Percentiles rank a stretch among this genome's conserved stretches.
These are phyloP conservation scores for Axea sp. DNA, from an alignment of 2,888 invertebrate genomes.

Conservation along the genomic window DNA sequence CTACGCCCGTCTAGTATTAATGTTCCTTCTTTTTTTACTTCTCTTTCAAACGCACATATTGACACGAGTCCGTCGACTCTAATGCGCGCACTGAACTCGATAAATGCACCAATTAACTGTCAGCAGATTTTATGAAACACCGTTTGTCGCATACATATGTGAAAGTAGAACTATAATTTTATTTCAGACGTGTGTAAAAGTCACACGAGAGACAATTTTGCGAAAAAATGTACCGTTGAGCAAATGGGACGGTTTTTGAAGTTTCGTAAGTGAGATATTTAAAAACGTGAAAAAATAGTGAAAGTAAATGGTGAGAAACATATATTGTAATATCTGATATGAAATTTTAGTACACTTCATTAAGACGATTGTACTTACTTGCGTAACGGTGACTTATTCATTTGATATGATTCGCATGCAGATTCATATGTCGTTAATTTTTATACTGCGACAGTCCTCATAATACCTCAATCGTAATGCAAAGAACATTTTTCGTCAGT, in stretches of 20 bases:
- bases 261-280: slow-evolving; percentile 46
- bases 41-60: slow-evolving; percentile 34
- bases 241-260: slow-evolving; percentile 41
- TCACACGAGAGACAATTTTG: slow-evolving; percentile 42
- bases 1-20: slow-evolving; percentile 54
- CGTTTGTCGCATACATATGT: slow-evolving; percentile 52
- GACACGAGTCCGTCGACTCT: slow-evolving; percentile 54
- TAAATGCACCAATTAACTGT: slow-evolving; percentile 61
- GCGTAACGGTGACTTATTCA: slow-evolving; percentile 41
- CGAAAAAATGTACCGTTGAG: slow-evolving; percentile 23
- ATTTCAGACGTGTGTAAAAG: slow-evolving; percentile 43
- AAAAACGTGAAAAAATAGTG: slow-evolving; percentile 48
- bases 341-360: slow-evolving; percentile 48
- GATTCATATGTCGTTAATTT: slow-evolving; percentile 26
- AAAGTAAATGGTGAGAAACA: slow-evolving; percentile 40
- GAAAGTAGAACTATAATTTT: slow-evolving; percentile 60
- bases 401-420: slow-evolving; percentile 42
- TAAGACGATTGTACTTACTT: slow-evolving; percentile 40
- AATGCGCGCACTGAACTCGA: slow-evolving; percentile 52
- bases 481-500: not conserved
- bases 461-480: slow-evolving; percentile 23
- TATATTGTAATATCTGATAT: slow-evolving; percentile 46
- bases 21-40: slow-evolving; percentile 49
- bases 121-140: slow-evolving; percentile 61
- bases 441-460: slow-evolving; percentile 24